These are phyloP conservation scores for Toxotes jaculatrix DNA, from an alignment of 2,113 vertebrate genomes.

Conservation along the genomic window DNA sequence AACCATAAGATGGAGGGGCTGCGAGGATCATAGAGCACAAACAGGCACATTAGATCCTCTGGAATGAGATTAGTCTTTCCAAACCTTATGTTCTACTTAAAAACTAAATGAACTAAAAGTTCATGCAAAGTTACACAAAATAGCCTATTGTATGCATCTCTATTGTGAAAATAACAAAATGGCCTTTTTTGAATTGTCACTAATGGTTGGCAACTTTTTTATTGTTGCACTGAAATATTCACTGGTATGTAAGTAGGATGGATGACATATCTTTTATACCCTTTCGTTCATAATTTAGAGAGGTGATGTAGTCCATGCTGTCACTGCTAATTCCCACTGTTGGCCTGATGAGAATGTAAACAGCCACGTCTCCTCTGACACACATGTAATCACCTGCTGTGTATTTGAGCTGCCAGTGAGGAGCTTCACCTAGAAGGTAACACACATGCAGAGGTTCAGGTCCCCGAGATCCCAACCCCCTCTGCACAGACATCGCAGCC, in stretches of 20 bases:
- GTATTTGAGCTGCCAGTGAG: slow-evolving; percentile 20
- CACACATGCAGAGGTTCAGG: slow-evolving; percentile 8
- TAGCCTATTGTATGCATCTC: background rate
- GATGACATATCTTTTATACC: background rate
- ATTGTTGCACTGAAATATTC: background rate
- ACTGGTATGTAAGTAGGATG: background rate
- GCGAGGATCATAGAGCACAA: slow-evolving; percentile 13
- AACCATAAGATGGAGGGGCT: slow-evolving; percentile 19
- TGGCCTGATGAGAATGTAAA: slow-evolving; percentile 28
- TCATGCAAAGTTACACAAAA: background rate
- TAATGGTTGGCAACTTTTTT: background rate
- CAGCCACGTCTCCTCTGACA: slow-evolving; percentile 23
- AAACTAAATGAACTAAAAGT: background rate
- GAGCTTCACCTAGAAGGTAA: slow-evolving; percentile 12
- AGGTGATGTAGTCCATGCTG: background rate
- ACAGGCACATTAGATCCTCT: background rate
- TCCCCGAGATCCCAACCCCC: background rate
- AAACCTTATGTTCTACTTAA: background rate
- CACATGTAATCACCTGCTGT: slow-evolving; percentile 40
- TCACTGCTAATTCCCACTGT: slow-evolving; percentile 1
- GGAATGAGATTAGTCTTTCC: background rate
- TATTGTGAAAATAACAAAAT: too few species aligned
- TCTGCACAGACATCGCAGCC: background rate
- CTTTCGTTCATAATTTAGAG: background rate
- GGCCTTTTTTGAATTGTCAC: background rate